Evolutionary conservation across 2,888 invertebrate genomes (phyloP), one percentile per base, ranked within the genome.

Genomic region (Seladonia tumulorum): DNA sequence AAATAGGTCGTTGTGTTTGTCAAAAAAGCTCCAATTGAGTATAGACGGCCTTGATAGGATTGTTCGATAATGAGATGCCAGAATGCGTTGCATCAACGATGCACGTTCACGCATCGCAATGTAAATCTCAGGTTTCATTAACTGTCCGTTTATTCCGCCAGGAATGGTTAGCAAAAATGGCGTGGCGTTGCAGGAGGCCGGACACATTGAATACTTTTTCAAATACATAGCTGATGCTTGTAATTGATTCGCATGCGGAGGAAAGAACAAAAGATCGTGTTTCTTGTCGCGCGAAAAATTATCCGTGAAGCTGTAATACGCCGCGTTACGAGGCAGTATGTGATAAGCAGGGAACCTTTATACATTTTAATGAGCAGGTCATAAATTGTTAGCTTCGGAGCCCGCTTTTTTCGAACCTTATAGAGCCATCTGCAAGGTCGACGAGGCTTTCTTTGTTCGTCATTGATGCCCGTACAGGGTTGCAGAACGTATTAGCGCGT

Each of bases 301-400:
- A 42, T 57, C 68, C 25, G 29, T 66, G 76, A 29, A 39, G 45
- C n/a, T 14, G 45, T 35, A 76, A 76, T 76, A 47, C 16, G 72
- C 63, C 12, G 35, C 72, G 49, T 76, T 35, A 57, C 60, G 77
- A n/a, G 57, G 72, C 76, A 39, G 57, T 18, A 49, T 72, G 79
- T 60, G 86, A 85, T 85, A 79, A 85, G 76, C 86, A 85, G 57
- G n/a, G 80, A 76, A 73, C 72, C 85, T 86, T 85, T 86, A 77
- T 86, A 81, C 85, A 77, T 85, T 86, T 85, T 86, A 86, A 85
- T 81, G 86, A 86, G 86, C 81, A 81, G 86, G 86, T 81, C 81
- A 81, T 79, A 85, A 85, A 86, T 86, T 86, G 76, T 68, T 68
- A 39, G 53, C 76, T 85, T 45, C 74, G 73, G 73, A 60, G 60